Evolutionary conservation across 2,797 vertebrate species (phyloP).

Genomic region (Amblyraja radiata): DNA sequence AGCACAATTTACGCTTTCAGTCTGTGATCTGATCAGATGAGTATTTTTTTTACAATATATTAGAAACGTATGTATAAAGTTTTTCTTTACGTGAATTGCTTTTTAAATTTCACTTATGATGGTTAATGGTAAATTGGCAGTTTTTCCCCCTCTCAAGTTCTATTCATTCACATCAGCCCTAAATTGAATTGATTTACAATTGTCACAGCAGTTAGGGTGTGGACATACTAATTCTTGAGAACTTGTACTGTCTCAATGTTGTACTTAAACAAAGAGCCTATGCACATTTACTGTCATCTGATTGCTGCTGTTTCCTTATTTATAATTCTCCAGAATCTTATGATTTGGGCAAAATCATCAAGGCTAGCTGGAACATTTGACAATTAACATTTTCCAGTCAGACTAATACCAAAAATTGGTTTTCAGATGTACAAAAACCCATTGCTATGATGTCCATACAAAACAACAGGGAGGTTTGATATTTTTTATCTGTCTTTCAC

Average conservation of each 20-base stretch:
- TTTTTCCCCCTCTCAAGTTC: neutral
- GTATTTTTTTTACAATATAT: neutral
- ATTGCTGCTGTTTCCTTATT: neutral
- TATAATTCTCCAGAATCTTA: neutral
- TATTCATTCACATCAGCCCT: neutral
- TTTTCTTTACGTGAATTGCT: neutral
- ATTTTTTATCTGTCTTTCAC: neutral
- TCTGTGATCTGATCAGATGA: neutral
- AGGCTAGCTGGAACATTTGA: neutral
- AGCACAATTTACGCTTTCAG: neutral
- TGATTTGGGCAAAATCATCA: neutral
- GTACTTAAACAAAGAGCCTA: no score
- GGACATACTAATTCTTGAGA: neutral
- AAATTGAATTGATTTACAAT: neutral
- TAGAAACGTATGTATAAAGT: neutral
- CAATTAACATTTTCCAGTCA: constrained; percentile 1
- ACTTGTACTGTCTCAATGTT: no score
- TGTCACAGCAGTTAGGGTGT: neutral
- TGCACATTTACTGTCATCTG: neutral
- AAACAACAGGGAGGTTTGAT: neutral
- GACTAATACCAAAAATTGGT: neutral
- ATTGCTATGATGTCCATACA: neutral
- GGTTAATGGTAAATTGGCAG: neutral
- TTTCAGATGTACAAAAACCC: neutral
- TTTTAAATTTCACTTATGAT: neutral